phyloP scores from a whole-genome alignment of 2,888 invertebrate species.

The Laspeyria flexula region DNA sequence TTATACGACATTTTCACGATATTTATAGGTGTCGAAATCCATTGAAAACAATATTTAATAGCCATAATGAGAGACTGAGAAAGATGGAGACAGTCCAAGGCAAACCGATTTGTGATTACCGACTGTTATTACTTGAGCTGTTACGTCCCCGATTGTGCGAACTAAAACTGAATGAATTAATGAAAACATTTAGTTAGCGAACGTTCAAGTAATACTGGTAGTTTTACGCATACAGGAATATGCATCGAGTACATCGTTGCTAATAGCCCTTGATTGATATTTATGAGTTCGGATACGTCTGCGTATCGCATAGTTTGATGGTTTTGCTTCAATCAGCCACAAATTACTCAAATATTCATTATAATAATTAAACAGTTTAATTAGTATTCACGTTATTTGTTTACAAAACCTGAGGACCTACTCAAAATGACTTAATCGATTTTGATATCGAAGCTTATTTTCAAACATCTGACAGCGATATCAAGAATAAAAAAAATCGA shows the following conservation, averaged over 20 bases:
- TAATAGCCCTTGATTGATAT: slow-evolving; percentile 68
- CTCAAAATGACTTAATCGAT: too few relatives aligned
- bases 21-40: slow-evolving; percentile 29
- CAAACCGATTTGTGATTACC: slow-evolving; percentile 42
- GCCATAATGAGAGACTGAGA: slow-evolving; percentile 35
- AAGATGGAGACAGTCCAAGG: slow-evolving; percentile 54
- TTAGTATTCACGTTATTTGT: too few relatives aligned
- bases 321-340: slow-evolving; percentile 58
- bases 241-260: slow-evolving; percentile 40
- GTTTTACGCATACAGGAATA: slow-evolving; percentile 46
- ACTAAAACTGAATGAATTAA: slow-evolving; percentile 2
- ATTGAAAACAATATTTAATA: slow-evolving; percentile 42
- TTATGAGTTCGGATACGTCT: slow-evolving; percentile 70
- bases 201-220: slow-evolving; percentile 45
- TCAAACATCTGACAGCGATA: too few relatives aligned
- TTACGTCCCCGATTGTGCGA: slow-evolving; percentile 1
- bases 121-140: slow-evolving; percentile 38
- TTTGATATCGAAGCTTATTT: too few relatives aligned
- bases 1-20: slow-evolving; percentile 9
- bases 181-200: slow-evolving; percentile 11
- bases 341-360: slow-evolving; percentile 33
- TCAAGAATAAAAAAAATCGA: too few relatives aligned
- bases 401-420: too few relatives aligned
- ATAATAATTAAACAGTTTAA: too few relatives aligned
- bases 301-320: slow-evolving; percentile 59